Evolutionary conservation across 2,797 vertebrate species (phyloP).

Genomic region (Sphenodon punctatus): DNA sequence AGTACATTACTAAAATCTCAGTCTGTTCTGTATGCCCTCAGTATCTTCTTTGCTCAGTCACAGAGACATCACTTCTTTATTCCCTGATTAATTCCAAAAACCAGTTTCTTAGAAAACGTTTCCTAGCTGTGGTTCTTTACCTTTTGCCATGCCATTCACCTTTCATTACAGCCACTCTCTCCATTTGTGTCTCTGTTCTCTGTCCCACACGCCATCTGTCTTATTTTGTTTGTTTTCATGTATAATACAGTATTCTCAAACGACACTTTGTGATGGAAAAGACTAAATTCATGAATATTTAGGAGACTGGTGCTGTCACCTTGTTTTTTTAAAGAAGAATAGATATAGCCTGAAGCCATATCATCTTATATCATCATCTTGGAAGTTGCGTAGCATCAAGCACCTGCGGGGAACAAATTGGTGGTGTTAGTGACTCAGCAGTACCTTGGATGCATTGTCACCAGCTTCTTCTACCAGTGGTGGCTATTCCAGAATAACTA

Average conservation of each 20-base stretch:
- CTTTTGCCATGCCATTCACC: too few relatives aligned
- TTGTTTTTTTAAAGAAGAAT: background rate
- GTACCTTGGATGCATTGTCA: too few relatives aligned
- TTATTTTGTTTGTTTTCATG: conserved; percentile 43
- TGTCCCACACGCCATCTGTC: conserved; percentile 30
- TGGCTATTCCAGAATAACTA: too few relatives aligned
- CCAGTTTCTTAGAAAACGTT: background rate
- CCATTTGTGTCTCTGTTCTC: background rate
- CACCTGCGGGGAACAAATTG: rapidly evolving
- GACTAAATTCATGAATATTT: background rate
- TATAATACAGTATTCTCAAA: conserved; percentile 4
- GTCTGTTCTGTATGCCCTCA: too few relatives aligned
- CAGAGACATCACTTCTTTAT: too few relatives aligned
- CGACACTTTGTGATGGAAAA: background rate
- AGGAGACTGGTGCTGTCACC: background rate
- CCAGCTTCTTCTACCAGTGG: too few relatives aligned
- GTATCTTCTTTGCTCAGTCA: too few relatives aligned
- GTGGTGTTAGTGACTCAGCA: background rate
- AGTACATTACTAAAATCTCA: too few relatives aligned
- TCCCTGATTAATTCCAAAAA: background rate
- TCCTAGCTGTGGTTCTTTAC: background rate
- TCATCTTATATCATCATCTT: conserved; percentile 25
- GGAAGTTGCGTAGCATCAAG: background rate
- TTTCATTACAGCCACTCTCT: background rate
- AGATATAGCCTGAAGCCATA: background rate